These are phyloP conservation scores for Larimichthys polyactis DNA, from an alignment of 2,113 vertebrate species.

Conservation along the genomic window DNA sequence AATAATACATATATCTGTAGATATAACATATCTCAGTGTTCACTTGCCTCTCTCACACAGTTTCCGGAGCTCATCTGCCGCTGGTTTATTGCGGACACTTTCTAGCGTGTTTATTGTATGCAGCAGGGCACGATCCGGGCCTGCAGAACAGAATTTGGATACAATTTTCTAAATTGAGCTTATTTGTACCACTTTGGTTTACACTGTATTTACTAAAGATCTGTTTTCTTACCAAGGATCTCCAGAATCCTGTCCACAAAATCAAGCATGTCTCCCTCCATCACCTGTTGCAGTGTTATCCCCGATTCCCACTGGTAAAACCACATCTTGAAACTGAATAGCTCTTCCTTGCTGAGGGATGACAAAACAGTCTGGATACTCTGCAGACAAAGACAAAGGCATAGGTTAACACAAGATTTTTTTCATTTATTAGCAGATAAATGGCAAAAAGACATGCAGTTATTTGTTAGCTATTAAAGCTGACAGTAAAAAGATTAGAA, in stretches of 20 bases:
- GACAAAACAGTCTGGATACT: conserved; percentile 60
- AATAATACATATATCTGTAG: neutral
- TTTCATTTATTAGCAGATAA: neutral
- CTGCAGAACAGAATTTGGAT: conserved; percentile 50
- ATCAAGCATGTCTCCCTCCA: conserved; percentile 77
- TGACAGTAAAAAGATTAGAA: too few relatives aligned
- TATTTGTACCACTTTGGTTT: neutral
- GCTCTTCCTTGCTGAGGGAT: conserved; percentile 28
- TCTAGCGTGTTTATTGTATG: conserved; percentile 62
- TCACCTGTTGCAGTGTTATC: conserved; percentile 5
- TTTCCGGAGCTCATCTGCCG: conserved; percentile 38
- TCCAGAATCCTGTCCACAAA: conserved; percentile 80
- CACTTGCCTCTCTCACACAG: conserved; percentile 73
- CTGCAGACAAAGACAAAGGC: conserved; percentile 49
- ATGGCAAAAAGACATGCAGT: neutral
- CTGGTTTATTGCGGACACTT: conserved; percentile 29
- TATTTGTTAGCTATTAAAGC: neutral
- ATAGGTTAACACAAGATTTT: neutral
- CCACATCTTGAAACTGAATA: conserved; percentile 53
- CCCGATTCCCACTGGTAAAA: conserved; percentile 23
- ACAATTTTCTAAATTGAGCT: neutral
- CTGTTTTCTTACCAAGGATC: conserved; percentile 56
- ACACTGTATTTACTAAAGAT: neutral
- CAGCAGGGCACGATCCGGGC: conserved; percentile 58
- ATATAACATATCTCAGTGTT: neutral